Evolutionary conservation across 1,140 invertebrate species (phyloP), one percentile per base, ranked within the genome.

Genomic region (Gryon sp.): DNA sequence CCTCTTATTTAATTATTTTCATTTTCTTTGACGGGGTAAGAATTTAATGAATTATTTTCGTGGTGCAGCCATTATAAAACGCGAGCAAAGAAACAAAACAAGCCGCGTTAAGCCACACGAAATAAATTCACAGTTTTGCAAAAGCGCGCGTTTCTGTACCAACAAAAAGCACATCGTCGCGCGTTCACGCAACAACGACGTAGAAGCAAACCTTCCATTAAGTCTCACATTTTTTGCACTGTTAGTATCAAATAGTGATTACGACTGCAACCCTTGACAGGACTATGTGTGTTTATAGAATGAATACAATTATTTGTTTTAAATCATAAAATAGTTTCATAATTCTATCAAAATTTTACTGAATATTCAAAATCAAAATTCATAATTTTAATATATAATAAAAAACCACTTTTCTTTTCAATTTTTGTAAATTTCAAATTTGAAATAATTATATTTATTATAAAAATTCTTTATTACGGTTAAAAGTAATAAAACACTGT

Each of bases 1-100:
- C 24, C 46, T 41, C 41, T 68, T 43, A 72, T 78, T 55, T 57
- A 78, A 72, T 73, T 73, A 72, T 73, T 73, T 60, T 45, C 52
- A 69, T 66, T 69, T 60, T 40, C 69, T 74, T 78, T 74, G 76
- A 78, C 34, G 43, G 43, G 5, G 26, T 38, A 50, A 63, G 53
- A 69, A 74, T 78, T 74, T 72, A 78, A 78, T 78, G 65, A 75
- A 74, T 78, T 70, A 75, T 74, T 74, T 65, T 65, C 59, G 57
- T 46, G 63, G 6, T 34, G 15, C 43, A 19, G 34, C 59, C 55
- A 30, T 65, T 45, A 45, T 57, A 38, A 70, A 70, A 55, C 12
- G 34, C 11, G 60, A 48, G 30, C 28, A 7, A 46, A 22, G 40
- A 57, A 66, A 72, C 34, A 40, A 59, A 40, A 20, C 16, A 50